Base-by-base conservation (phyloP, 2,113 vertebrate species). In the Gasterosteus nipponicus region DNA sequence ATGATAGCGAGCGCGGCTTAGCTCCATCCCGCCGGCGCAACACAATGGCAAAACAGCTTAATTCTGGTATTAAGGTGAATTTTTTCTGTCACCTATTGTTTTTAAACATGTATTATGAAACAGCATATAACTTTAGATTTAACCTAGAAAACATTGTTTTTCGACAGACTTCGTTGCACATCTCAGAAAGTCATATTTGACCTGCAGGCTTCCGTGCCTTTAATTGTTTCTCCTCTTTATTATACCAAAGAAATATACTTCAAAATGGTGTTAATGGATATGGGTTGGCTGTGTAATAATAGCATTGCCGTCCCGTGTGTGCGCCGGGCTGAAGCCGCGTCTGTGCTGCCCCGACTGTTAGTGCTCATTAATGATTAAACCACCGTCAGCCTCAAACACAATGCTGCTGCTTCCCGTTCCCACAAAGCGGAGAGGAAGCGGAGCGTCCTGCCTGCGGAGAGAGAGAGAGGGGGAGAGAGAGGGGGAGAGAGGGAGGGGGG, bases 351-450 rank as follows among this genome's bases (percentile, higher is more conserved):
- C 83, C 35, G 12, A 31, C 68, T 78, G 75, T 73, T 68, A 56
- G 73, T 62, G 65, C 73, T 87, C 85, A 91, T 90, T 89, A 92
- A 91, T 91, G 85, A 92, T 92, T 91, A 88, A 87, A 89, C 90
- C 85, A 31, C 85, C 80, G 78, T 53, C 85, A 78, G 69, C 72
- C 88, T 75, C 81, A 80, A 53, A 81, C 85, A 92, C 91, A 91
- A 91, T 92, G 75, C 81, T 62, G 84, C 81, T 38, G 89, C 86
- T 92, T 92, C 91, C 91, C 90, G 88, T 92, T 90, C 88, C 84
- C 89, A 87, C 88, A 87, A 81, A 83, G 84, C 59, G 35, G 65
- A 81, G 86, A 92, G 91, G 91, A 92, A 92, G 69, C 84, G 67
- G 35, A 69, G 88, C 89, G 87, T 91, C 89, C 90, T 90, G 87